Base-by-base conservation (phyloP, 2,888 invertebrate genomes). In the Drosophila nr. medialis region DNA sequence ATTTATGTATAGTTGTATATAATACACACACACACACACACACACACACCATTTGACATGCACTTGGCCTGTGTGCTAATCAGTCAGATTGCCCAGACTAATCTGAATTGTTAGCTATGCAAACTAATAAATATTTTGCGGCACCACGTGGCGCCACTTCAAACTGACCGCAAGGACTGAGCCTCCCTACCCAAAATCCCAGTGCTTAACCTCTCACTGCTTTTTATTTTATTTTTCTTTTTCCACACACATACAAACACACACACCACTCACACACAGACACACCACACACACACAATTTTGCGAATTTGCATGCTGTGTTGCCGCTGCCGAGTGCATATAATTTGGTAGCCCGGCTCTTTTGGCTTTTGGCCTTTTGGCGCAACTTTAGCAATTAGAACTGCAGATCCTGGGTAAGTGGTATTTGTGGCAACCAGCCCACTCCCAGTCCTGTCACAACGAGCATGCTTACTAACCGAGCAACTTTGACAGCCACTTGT, bases 371-470 rank as follows among this genome's bases (percentile, higher is more conserved):
- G 69, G 34, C 53, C 65, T 77, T 74, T 69, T 42, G 68, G 64
- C 38, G 36, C 61, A 86, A 86, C 80, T 86, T 86, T 86, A 68
- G 90, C 83, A 86, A 86, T 86, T 86, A 86, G 75, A 76, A 71
- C 73, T 88, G 75, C 77, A 65, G 72, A 76, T 73, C 72, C 55
- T 74, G 70, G 76, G 58, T 70, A 75, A 80, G 81, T 80, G 83
- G 75, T 54, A 51, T 58, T 64, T 66, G 42, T 50, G 80, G 71
- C 66, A 77, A 48, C 51, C 61, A 76, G 40, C 61, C 60, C 40
- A 51, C 60, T 27, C 11, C 38, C 27, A 55, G 13, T 8, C 38
- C 40, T 55, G 55, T 55, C 55, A 55, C 38, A 55, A 38, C 38
- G n/a, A 38, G 38, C 38, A 27, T 55, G 40, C 51, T 51, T 30